phyloP scores from a whole-genome alignment of 2,113 vertebrate species.

The Crotalus horridus region DNA sequence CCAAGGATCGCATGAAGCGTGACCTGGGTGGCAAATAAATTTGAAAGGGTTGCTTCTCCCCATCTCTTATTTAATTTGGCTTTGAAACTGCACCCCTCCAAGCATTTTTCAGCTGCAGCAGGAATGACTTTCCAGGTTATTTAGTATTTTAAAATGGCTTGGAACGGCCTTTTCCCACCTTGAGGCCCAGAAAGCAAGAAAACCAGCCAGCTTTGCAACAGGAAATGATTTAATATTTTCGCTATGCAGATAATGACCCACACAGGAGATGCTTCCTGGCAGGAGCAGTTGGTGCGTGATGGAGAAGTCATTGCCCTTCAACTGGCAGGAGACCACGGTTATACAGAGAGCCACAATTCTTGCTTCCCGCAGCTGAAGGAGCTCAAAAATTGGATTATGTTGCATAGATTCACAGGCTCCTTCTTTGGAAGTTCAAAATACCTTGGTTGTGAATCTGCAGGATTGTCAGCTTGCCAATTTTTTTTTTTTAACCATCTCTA shows the following conservation, averaged over 20 bases:
- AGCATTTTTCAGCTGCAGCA: neutral
- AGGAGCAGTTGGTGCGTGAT: neutral
- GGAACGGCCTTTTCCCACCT: neutral
- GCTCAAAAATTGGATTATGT: neutral
- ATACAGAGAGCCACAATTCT: neutral
- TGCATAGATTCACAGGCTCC: neutral
- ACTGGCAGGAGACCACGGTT: neutral
- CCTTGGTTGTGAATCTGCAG: neutral
- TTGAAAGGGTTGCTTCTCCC: neutral
- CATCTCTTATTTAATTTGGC: neutral
- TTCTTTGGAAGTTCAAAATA: neutral
- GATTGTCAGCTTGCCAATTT: neutral
- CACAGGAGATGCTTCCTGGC: conserved; percentile 9
- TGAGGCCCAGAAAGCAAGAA: neutral
- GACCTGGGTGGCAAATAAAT: neutral
- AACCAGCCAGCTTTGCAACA: neutral
- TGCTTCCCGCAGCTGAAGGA: neutral
- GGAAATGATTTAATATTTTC: conserved; percentile 28
- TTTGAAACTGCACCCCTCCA: neutral
- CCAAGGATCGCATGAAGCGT: too few relatives aligned
- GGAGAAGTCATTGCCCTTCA: conserved; percentile 1
- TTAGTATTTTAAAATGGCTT: neutral
- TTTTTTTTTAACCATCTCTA: neutral
- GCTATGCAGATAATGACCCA: conserved; percentile 18
- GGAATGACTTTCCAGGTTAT: neutral